These are phyloP conservation scores for Eulemur rubriventer DNA, from an alignment of 2,797 vertebrate species.

Conservation along the genomic window DNA sequence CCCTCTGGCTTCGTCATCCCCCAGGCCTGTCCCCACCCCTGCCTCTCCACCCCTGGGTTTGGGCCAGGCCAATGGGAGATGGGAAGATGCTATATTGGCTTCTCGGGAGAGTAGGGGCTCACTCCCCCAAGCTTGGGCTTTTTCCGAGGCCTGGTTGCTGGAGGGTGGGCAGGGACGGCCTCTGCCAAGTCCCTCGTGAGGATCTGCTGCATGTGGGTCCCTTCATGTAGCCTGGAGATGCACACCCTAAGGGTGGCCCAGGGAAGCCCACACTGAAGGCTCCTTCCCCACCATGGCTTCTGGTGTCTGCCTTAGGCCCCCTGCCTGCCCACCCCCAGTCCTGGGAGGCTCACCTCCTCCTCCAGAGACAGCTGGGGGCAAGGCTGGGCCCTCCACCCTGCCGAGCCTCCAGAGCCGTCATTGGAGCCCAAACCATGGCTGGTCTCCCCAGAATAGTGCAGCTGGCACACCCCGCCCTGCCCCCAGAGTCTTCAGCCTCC, in stretches of 20 bases:
- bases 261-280: background rate
- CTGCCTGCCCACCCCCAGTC: background rate
- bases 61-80: background rate
- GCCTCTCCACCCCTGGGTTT: background rate
- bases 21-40: background rate
- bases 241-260: background rate
- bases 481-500: background rate
- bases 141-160: background rate
- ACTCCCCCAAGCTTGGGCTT: background rate
- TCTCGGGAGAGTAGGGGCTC: background rate
- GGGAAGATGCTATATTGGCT: background rate
- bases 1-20: background rate
- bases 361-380: background rate
- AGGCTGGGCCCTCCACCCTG: no score
- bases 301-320: background rate
- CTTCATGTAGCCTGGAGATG: background rate
- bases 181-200: background rate
- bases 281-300: no score
- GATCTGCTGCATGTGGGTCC: background rate
- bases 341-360: background rate
- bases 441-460: background rate
- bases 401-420: background rate
- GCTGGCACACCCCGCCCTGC: background rate
- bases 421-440: background rate
- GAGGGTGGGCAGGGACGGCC: background rate